Evolutionary conservation across 2,113 vertebrate species (phyloP).

Genomic region (Sarotherodon lohbergeri): DNA sequence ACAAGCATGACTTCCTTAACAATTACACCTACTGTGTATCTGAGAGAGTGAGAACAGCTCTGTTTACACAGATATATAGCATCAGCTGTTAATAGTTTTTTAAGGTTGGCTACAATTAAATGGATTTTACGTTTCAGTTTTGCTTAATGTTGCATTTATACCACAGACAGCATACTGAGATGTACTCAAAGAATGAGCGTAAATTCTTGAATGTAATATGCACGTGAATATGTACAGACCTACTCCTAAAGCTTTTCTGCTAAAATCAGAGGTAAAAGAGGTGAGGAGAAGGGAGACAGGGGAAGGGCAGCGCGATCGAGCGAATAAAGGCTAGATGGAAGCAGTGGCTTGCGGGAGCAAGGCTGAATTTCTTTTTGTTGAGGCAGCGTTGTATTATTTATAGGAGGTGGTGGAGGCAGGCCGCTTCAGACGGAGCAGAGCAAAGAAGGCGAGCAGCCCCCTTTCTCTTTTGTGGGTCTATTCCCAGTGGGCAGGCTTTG

Average conservation of each 20-base stretch:
- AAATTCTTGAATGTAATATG: neutral
- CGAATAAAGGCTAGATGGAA: slow-evolving; percentile 14
- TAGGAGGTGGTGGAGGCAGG: slow-evolving; percentile 61
- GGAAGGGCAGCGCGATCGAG: neutral
- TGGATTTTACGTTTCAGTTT: neutral
- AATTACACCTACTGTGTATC: neutral
- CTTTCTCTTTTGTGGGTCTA: slow-evolving; percentile 60
- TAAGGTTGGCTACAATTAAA: neutral
- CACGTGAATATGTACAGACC: neutral
- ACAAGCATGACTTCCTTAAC: neutral
- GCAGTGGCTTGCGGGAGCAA: slow-evolving; percentile 19
- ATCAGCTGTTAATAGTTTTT: accelerated
- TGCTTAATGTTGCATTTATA: neutral
- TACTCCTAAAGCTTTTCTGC: neutral
- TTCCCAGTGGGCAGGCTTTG: slow-evolving; percentile 68
- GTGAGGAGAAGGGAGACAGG: neutral
- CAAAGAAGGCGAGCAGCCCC: slow-evolving; percentile 42
- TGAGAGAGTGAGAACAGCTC: neutral
- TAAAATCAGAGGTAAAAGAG: neutral
- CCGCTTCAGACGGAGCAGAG: slow-evolving; percentile 47
- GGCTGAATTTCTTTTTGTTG: slow-evolving; percentile 46
- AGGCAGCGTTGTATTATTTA: slow-evolving; percentile 64
- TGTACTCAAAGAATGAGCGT: neutral
- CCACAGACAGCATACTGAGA: neutral
- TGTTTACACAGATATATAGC: neutral